Evolutionary conservation across 2,888 invertebrate species (phyloP).

Genomic region (Apotomis turbidana): DNA sequence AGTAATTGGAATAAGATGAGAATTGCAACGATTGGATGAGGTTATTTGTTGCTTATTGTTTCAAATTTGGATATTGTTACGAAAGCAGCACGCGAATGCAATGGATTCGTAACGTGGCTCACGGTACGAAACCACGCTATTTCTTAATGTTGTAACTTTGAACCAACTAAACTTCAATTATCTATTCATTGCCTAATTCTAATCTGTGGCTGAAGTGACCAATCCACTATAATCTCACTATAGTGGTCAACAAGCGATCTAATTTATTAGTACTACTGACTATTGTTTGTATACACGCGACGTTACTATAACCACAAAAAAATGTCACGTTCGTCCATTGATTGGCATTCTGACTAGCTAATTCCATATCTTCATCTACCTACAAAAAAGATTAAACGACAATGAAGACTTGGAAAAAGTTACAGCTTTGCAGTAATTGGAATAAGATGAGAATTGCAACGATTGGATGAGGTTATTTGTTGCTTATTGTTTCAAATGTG

Average conservation of each 20-base stretch:
- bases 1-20: not conserved
- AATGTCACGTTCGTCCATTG: conserved; percentile 23
- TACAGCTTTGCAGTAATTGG: not conserved
- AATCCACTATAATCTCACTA: conserved; percentile 3
- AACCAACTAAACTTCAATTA: no score
- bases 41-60: not conserved
- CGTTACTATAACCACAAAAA: not conserved
- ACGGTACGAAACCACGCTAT: not conserved
- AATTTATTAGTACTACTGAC: conserved; percentile 27
- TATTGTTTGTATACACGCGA: conserved; percentile 30
- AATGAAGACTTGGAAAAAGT: not conserved
- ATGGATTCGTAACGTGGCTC: not conserved
- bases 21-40: not conserved
- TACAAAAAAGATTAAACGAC: not conserved
- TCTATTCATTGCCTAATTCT: no score
- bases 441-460: not conserved
- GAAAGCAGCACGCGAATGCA: conserved; percentile 1
- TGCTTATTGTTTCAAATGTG: not conserved
- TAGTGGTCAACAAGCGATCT: conserved; percentile 6
- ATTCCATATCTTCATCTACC: not conserved
- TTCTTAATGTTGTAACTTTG: not conserved
- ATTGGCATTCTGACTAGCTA: conserved; percentile 13
- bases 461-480: no score
- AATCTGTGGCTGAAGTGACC: not conserved
- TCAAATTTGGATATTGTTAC: not conserved